These are phyloP conservation scores for Sebastes matsubarae DNA, from an alignment of 2,797 vertebrate genomes.

Conservation along the genomic window DNA sequence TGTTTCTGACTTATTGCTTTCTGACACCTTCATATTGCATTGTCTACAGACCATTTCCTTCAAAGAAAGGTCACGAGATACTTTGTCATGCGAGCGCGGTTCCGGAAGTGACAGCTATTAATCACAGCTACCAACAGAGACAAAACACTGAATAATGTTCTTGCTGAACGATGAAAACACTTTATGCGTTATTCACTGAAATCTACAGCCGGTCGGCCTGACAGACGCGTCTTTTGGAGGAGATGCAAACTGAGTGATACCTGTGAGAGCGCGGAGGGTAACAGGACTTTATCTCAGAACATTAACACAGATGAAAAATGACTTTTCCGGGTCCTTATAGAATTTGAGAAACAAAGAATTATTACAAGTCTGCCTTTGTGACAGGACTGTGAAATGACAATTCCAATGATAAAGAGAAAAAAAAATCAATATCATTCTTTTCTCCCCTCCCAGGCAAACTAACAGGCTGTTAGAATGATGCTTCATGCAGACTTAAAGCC, in stretches of 20 bases:
- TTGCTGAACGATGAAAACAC: constrained; percentile 16
- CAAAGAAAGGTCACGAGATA: constrained; percentile 64
- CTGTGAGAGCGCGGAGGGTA: neutral
- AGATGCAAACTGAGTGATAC: neutral
- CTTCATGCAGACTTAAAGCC: constrained; percentile 54
- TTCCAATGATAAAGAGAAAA: constrained; percentile 43
- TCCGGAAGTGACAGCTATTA: constrained; percentile 56
- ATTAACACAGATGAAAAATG: neutral
- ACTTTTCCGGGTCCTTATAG: neutral
- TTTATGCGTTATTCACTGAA: constrained; percentile 13
- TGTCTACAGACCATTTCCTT: constrained; percentile 56
- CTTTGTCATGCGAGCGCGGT: constrained; percentile 38
- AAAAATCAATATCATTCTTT: constrained; percentile 64
- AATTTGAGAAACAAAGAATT: constrained; percentile 31
- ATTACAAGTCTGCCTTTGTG: constrained; percentile 20
- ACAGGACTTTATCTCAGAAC: neutral
- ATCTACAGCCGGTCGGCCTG: constrained; percentile 13
- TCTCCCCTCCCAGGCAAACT: constrained; percentile 53
- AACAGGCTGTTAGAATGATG: constrained; percentile 65
- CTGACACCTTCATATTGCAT: constrained; percentile 61
- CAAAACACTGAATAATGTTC: constrained; percentile 41
- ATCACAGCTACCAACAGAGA: constrained; percentile 47
- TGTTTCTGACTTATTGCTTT: constrained; percentile 60
- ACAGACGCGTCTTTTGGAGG: neutral
- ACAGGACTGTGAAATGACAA: constrained; percentile 60